Conservation (phyloP, 2,113 vertebrate genomes). For the Corythaixoides concolor region DNA sequence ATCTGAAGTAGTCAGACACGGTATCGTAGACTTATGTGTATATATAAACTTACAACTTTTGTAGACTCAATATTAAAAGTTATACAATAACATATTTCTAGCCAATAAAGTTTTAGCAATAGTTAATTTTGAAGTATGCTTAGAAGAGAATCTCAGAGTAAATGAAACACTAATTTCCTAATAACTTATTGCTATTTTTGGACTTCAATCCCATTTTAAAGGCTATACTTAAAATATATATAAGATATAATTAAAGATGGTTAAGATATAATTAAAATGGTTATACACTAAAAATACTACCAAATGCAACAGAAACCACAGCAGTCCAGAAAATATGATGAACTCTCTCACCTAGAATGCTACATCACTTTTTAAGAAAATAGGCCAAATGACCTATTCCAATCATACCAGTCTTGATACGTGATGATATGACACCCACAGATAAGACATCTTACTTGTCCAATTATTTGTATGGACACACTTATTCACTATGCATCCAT, state of each 20-base stretch:
- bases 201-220: background rate
- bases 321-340: background rate
- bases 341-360: background rate
- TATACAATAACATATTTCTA: background rate
- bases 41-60: background rate
- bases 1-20: background rate
- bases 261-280: background rate
- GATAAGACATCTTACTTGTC: background rate
- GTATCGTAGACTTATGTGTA: background rate
- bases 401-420: background rate
- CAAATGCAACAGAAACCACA: background rate
- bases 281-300: background rate
- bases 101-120: background rate
- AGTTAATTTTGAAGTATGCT: background rate
- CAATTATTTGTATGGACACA: background rate
- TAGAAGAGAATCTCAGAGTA: background rate
- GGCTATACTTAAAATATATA: background rate
- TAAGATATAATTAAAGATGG: no score
- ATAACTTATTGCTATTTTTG: background rate
- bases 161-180: background rate
- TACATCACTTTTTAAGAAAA: background rate
- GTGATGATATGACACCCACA: background rate
- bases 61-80: background rate
- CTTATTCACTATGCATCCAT: background rate
- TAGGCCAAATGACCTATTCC: background rate